Conservation (phyloP, 1,140 invertebrate species). For the Hyposmocoma kahamanoa region DNA sequence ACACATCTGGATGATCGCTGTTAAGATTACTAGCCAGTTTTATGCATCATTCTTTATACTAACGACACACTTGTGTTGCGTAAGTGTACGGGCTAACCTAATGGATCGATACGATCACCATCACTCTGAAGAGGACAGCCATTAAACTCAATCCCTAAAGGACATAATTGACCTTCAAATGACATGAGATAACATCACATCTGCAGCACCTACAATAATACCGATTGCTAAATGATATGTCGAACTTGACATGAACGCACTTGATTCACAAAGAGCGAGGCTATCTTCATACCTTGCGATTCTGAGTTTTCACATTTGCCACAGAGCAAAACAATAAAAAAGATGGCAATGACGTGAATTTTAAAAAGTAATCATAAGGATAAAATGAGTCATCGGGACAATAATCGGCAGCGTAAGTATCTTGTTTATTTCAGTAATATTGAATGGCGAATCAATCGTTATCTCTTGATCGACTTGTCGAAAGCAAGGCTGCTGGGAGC, state of each 20-base stretch:
- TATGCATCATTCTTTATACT: conserved; percentile 23
- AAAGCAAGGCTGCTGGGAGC: conserved; percentile 64
- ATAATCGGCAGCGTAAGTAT: conserved; percentile 11
- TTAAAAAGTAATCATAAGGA: background rate
- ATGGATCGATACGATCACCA: conserved; percentile 43
- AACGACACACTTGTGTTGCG: conserved; percentile 25
- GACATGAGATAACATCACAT: conserved; percentile 43
- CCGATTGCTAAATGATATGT: conserved; percentile 47
- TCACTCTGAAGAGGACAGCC: conserved; percentile 37
- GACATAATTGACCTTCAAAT: conserved; percentile 50
- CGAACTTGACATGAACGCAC: conserved; percentile 50
- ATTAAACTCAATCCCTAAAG: conserved; percentile 61
- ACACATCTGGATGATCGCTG: conserved; percentile 34
- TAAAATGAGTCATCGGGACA: conserved; percentile 18
- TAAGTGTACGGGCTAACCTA: conserved; percentile 32
- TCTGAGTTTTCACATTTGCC: no score
- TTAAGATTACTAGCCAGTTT: conserved; percentile 26
- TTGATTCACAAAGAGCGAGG: conserved; percentile 37
- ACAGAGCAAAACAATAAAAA: no score
- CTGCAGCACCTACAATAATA: background rate
- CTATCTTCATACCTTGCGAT: conserved; percentile 8
- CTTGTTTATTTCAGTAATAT: conserved; percentile 42
- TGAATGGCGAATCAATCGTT: conserved; percentile 46
- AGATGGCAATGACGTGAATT: no score
- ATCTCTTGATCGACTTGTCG: conserved; percentile 51